Evolutionary conservation across 2,113 vertebrate species (phyloP).

Genomic region (Menura novaehollandiae): DNA sequence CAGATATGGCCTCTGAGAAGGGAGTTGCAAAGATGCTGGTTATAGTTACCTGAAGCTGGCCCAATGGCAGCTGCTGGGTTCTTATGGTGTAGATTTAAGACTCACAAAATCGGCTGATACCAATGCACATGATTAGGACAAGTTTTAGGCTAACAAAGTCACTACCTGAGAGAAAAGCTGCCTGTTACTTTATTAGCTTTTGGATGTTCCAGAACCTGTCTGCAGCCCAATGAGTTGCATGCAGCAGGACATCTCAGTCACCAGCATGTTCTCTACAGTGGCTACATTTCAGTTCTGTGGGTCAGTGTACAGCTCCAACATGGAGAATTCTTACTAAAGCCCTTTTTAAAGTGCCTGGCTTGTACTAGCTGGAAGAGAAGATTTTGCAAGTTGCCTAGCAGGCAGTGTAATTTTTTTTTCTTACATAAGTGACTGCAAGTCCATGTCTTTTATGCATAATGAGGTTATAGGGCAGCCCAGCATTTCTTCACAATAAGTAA

Average conservation of each 20-base stretch:
- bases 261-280: not conserved
- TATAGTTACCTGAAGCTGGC: not conserved
- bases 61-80: not conserved
- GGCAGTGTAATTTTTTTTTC: not conserved
- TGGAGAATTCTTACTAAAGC: not conserved
- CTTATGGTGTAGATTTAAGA: not conserved
- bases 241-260: not conserved
- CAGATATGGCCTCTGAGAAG: not conserved
- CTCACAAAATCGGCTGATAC: not conserved
- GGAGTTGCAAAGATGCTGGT: not conserved
- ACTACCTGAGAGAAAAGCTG: not conserved
- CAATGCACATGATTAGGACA: not conserved
- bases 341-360: not conserved
- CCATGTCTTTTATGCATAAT: not conserved
- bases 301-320: not conserved
- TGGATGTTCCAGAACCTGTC: not conserved
- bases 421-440: not conserved
- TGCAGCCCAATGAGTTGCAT: not conserved
- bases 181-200: not conserved
- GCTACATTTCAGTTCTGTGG: accelerated
- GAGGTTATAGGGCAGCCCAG: not conserved
- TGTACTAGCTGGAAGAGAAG: not conserved
- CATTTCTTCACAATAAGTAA: not conserved
- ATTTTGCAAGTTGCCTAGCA: not conserved
- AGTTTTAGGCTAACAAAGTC: not conserved